Evolutionary conservation across 2,113 vertebrate genomes (phyloP), one percentile per base, ranked within the genome.

Genomic region (Callocephalon fimbriatum): DNA sequence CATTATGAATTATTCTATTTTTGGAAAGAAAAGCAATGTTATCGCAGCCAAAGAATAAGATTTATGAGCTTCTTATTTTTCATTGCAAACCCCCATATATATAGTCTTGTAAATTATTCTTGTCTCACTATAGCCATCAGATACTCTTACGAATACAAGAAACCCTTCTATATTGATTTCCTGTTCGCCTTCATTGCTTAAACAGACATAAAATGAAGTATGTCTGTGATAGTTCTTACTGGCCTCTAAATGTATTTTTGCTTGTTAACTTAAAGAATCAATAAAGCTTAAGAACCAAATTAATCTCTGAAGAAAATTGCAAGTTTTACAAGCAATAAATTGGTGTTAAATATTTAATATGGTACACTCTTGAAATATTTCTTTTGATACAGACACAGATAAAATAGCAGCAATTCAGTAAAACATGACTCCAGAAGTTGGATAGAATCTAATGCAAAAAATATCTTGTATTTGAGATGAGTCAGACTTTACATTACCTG

Each of bases 161-260:
- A 93, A 8, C 15, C 32, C 26, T 90, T 82, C 92, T 44, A 20
- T 88, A 92, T 37, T 83, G 78, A 80, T 95, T 95, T 93, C 42
- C 53, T 90, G 19, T 76, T 86, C n/a, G 54, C 15, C 35, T 81
- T 83, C 44, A 31, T 89, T 78, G 54, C 38, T 77, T 90, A 88
- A 94, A 82, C 21, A 91, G 53, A 29, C 63, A 56, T 90, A 89
- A 94, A 89, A 37, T 78, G 74, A 78, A 48, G 23, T 54, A 53
- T 61, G 22, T 61, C 37, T 77, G 13, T 31, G 26, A 80, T 79
- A 86, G 31, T 62, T 94, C 73, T 71, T 73, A 56, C 47, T 92
- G 67, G n/a, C 31, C 40, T 90, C 38, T 74, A 72, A 83, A 42
- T 86, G 16, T 68, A 83, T 71, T 81, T 82, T 93, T 92, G 22